Evolutionary conservation across 1,140 invertebrate genomes (phyloP), one percentile per base, ranked within the genome.

Genomic region (Lordiphosa mommai): DNA sequence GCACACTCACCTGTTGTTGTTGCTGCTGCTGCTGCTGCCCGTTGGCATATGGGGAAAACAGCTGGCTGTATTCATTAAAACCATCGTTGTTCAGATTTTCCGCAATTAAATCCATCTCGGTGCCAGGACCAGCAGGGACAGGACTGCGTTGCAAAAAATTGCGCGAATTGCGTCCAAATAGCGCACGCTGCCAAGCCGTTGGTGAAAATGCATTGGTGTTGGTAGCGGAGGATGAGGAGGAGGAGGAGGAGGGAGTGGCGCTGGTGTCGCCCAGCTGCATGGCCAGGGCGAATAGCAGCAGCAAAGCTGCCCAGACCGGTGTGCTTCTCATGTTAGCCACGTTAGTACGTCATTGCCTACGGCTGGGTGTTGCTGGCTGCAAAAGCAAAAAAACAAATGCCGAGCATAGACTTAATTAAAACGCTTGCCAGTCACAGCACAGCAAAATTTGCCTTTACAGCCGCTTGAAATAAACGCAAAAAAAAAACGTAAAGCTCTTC

Each of bases 111-210:
- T 40, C 65, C 29, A 23, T 14, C 36, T 37, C 5, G 10, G 49
- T 51, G 12, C 49, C 47, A 14, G 52, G 38, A 8, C 17, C 32
- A 10, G 50, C 8, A 8, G 38, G n/a, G n/a, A n/a, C 16, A 13
- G 44, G 5, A 30, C 20, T 16, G 48, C 72, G 76, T 23, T 60
- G 61, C 56, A 96, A 89, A 93, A 96, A 94, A 89, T 96, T 95
- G 0, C 94, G 94, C 68, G 94, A 95, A 89, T 96, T 95, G 48
- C 95, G 92, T 88, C 95, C 96, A 88, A 96, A 96, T 5, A 95
- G 90, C 1, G 53, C 23, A 0, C 94, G 94, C 47, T 94, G 94
- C 94, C 94, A 95, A 23, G 92, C 93, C 12, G 29, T 41, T 29
- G 47, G 8, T 14, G 34, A 8, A 12, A 37, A 14, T 14, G 34